phyloP scores from a whole-genome alignment of 2,113 vertebrate species.

The Pluvialis apricaria region DNA sequence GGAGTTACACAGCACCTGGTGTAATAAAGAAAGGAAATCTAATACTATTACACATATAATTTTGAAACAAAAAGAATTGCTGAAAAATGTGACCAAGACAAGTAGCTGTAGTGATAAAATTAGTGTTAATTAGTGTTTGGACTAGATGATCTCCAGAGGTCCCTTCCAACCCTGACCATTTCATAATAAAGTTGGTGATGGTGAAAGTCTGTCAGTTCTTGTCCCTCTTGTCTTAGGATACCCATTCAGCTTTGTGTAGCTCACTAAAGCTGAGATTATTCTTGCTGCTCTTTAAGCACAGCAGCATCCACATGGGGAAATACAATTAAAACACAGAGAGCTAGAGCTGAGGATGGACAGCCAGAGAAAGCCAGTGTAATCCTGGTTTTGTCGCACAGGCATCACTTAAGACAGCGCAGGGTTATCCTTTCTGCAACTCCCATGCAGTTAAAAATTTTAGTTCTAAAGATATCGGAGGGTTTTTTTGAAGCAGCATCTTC shows the following conservation, averaged over 20 bases:
- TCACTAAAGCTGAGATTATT: background rate
- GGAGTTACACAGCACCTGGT: background rate
- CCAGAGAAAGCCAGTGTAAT: background rate
- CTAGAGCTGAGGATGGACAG: background rate
- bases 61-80: background rate
- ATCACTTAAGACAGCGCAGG: rapidly evolving
- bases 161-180: too few relatives aligned
- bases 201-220: background rate
- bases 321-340: background rate
- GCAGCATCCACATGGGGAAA: background rate
- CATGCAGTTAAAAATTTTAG: background rate
- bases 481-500: background rate
- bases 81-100: background rate
- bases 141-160: too few relatives aligned
- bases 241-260: background rate
- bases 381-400: background rate
- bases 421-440: background rate
- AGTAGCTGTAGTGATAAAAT: background rate
- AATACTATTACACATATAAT: background rate
- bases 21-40: background rate
- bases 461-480: background rate
- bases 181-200: background rate
- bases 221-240: background rate
- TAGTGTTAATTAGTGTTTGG: too few relatives aligned
- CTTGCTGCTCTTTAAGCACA: background rate